Conservation (phyloP, 2,888 invertebrate genomes). For the Drosophila sordidula region DNA sequence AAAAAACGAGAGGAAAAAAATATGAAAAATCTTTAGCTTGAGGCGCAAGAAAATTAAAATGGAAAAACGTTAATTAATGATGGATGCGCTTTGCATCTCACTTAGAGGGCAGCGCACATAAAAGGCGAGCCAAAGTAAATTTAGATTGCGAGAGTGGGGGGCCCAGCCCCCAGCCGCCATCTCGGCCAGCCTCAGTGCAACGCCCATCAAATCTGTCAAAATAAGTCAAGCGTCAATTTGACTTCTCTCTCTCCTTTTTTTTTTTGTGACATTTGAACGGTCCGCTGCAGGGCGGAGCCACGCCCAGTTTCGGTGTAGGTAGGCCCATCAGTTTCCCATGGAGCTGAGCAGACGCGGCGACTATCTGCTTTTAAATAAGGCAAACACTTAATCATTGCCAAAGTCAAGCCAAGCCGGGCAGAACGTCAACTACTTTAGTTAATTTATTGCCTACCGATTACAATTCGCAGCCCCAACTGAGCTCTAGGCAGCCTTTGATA, state of each 20-base stretch:
- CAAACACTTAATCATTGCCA: constrained; percentile 74
- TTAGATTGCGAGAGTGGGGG: constrained; percentile 40
- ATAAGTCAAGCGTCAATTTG: constrained; percentile 76
- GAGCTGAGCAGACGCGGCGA: constrained; percentile 12
- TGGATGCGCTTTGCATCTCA: constrained; percentile 28
- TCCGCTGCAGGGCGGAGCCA: constrained; percentile 5
- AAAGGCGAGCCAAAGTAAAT: constrained; percentile 37
- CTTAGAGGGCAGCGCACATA: constrained; percentile 4
- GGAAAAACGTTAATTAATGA: constrained; percentile 54
- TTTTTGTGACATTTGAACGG: constrained; percentile 58
- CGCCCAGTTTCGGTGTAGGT: constrained; percentile 36
- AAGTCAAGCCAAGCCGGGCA: constrained; percentile 62
- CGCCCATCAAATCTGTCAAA: constrained; percentile 81
- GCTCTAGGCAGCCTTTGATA: constrained; percentile 32
- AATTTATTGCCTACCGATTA: constrained; percentile 80
- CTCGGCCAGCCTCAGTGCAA: constrained; percentile 22
- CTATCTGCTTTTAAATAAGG: constrained; percentile 47
- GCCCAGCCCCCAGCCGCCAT: constrained; percentile 1
- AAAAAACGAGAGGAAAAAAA: constrained; percentile 26
- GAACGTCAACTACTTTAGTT: constrained; percentile 73
- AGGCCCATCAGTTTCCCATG: constrained; percentile 48
- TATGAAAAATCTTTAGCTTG: constrained; percentile 19
- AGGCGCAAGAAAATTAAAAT: constrained; percentile 15
- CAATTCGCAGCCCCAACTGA: constrained; percentile 35
- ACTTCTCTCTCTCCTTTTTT: constrained; percentile 32